Percentiles rank a stretch among this genome's conserved stretches.
Evolutionary conservation across 2,888 invertebrate genomes (phyloP).

Genomic region (Chrysotoxum bicinctum): DNA sequence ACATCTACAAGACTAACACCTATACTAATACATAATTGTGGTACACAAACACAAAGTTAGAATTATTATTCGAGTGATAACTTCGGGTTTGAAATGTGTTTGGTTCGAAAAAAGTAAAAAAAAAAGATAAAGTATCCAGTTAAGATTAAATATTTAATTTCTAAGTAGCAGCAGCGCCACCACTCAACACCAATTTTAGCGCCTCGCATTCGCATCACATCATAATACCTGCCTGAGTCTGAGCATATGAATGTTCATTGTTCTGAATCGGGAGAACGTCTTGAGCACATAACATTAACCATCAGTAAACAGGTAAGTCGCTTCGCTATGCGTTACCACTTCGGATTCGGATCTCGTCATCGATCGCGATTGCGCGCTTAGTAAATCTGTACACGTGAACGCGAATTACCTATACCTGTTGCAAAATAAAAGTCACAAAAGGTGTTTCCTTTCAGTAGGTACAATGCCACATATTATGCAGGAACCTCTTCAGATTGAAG

Average conservation of each 20-base stretch:
- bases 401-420: constrained; percentile 16
- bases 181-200: constrained; percentile 5
- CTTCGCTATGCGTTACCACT: constrained; percentile 14
- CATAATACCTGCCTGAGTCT: constrained; percentile 35
- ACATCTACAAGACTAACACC: constrained; percentile 65
- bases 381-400: constrained; percentile 48
- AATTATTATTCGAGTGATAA: constrained; percentile 62
- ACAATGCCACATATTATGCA: constrained; percentile 44
- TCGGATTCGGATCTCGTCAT: constrained; percentile 39
- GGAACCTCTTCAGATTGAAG: not conserved
- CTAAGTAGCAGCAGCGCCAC: constrained; percentile 20
- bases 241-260: constrained; percentile 58
- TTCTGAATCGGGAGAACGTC: constrained; percentile 56
- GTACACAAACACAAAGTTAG: constrained; percentile 42
- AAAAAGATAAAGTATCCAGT: constrained; percentile 63
- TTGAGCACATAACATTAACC: constrained; percentile 49
- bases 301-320: constrained; percentile 58
- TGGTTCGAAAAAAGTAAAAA: constrained; percentile 57
- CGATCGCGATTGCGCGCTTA: constrained; percentile 32
- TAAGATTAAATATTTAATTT: constrained; percentile 53
- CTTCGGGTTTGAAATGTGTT: constrained; percentile 65
- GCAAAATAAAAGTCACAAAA: constrained; percentile 49
- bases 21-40: constrained; percentile 39
- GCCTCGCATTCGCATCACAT: constrained; percentile 34
- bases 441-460: constrained; percentile 48